These are phyloP conservation scores for Nycticryphes semicollaris DNA, from an alignment of 2,113 vertebrate species.

Conservation along the genomic window DNA sequence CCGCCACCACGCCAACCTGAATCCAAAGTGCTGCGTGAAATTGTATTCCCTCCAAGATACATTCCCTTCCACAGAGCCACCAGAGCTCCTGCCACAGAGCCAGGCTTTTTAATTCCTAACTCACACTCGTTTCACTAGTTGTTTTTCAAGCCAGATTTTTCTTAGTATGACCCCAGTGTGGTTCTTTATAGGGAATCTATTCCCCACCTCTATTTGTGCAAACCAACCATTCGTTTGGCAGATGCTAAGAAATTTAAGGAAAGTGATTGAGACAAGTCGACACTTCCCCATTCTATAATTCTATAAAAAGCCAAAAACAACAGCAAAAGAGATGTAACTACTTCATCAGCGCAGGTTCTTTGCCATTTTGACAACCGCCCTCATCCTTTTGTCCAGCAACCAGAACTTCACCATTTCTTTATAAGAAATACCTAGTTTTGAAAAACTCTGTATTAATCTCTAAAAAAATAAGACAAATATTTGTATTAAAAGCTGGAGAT, in stretches of 20 bases:
- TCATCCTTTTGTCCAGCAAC: neutral
- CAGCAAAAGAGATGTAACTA: neutral
- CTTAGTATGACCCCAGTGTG: neutral
- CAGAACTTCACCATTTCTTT: neutral
- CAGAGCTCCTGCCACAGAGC: neutral
- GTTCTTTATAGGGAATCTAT: neutral
- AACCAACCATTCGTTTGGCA: slow-evolving; percentile 59
- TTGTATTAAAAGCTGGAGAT: slow-evolving; percentile 79
- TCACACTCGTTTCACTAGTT: neutral
- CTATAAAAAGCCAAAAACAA: slow-evolving; percentile 2
- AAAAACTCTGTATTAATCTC: slow-evolving; percentile 62
- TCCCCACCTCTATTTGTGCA: slow-evolving; percentile 21
- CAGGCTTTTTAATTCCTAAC: neutral
- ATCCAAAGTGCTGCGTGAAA: neutral
- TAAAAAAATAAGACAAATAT: slow-evolving; percentile 72
- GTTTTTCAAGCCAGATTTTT: neutral
- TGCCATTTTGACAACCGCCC: slow-evolving; percentile 20
- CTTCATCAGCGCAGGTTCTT: slow-evolving; percentile 20
- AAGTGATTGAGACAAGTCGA: neutral
- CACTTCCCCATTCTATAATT: too few relatives aligned
- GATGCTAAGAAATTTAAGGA: neutral
- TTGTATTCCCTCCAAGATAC: neutral
- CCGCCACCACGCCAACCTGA: rapidly evolving
- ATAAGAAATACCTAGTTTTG: slow-evolving; percentile 56
- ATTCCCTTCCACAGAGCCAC: neutral